A percentile compares a stretch with the other conserved stretches of the same genome.
These are phyloP conservation scores for Oxyscelio sp. DNA, from an alignment of 2,888 invertebrate species.

Conservation along the genomic window DNA sequence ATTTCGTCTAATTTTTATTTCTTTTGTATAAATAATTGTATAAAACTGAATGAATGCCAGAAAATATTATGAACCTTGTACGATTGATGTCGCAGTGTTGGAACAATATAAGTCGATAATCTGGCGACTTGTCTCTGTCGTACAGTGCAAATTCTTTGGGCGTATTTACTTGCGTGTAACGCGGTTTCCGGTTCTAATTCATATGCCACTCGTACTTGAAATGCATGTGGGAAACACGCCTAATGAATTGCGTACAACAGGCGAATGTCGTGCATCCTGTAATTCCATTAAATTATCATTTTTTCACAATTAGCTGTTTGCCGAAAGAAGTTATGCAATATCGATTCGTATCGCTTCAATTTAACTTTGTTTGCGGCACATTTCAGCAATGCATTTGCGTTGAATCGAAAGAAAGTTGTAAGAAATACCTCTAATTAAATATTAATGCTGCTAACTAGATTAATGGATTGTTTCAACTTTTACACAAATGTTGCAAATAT, in stretches of 20 bases:
- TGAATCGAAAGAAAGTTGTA: conserved; percentile 19
- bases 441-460: no score
- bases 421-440: no score
- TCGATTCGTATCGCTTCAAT: conserved; percentile 47
- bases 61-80: conserved; percentile 21
- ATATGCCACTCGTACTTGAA: conserved; percentile 64
- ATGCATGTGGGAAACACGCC: conserved; percentile 71
- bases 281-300: conserved; percentile 67
- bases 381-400: conserved; percentile 25
- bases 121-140: conserved; percentile 57
- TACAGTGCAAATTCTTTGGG: conserved; percentile 60
- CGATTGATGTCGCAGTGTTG: conserved; percentile 36
- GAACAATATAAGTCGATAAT: conserved; percentile 66
- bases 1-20: background rate
- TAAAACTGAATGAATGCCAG: conserved; percentile 21
- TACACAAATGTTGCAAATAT: no score
- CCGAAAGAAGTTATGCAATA: conserved; percentile 41
- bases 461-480: no score
- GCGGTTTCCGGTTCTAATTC: conserved; percentile 71
- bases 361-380: conserved; percentile 16
- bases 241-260: conserved; percentile 66
- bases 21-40: conserved; percentile 20
- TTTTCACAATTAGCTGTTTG: conserved; percentile 48
- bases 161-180: conserved; percentile 61
- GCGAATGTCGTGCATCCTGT: conserved; percentile 58